Evolutionary conservation across 1,140 invertebrate species (phyloP).

Genomic region (Mizuhopecten yessoensis): DNA sequence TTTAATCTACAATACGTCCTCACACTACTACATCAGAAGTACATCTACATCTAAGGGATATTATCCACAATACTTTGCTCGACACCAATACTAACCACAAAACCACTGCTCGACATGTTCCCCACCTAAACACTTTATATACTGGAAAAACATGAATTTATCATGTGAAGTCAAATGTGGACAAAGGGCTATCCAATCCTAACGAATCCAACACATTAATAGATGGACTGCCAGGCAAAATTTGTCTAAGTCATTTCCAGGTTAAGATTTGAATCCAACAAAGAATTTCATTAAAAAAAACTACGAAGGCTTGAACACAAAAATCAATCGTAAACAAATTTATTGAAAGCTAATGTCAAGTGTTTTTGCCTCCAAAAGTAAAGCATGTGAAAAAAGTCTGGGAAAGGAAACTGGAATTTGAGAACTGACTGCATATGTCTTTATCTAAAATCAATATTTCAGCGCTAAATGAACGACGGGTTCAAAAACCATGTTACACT

Average conservation of each 20-base stretch:
- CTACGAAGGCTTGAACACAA: not conserved
- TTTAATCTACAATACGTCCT: too few species aligned
- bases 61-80: too few species aligned
- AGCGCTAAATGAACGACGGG: not conserved
- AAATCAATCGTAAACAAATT: slow-evolving; percentile 17
- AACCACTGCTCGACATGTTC: too few species aligned
- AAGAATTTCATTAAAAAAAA: not conserved
- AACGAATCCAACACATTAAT: not conserved
- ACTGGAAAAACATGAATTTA: not conserved
- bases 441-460: slow-evolving; percentile 13
- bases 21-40: too few species aligned
- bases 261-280: not conserved
- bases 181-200: not conserved
- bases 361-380: not conserved
- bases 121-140: not conserved
- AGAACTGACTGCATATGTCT: not conserved
- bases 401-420: not conserved
- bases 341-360: not conserved
- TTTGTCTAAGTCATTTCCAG: not conserved
- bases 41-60: too few species aligned
- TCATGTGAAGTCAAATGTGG: not conserved
- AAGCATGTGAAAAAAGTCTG: not conserved
- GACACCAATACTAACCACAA: too few species aligned
- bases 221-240: not conserved
- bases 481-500: slow-evolving; percentile 2